Conservation (phyloP, 2,113 vertebrate genomes). For the Trematocara zebra region DNA sequence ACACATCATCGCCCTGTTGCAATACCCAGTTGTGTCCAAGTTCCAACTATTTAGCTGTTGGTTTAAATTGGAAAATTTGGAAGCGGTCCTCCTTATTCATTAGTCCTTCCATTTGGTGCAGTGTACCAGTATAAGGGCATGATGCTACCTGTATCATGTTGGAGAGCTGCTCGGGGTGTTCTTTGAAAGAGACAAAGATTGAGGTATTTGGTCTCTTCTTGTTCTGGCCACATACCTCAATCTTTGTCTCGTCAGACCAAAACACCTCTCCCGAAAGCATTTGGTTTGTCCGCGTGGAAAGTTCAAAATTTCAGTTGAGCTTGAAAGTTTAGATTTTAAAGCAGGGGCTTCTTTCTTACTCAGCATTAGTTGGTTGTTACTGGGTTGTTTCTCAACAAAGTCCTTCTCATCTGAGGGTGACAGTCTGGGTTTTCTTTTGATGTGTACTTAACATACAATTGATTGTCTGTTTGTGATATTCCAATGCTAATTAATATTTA, state of each 20-base stretch:
- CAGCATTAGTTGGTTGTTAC: rapidly evolving
- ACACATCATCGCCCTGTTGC: rapidly evolving
- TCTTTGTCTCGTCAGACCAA: not conserved
- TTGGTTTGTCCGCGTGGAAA: rapidly evolving
- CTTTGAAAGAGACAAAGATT: rapidly evolving
- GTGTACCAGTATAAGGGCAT: not conserved
- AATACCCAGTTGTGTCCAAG: not conserved
- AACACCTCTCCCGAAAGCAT: rapidly evolving
- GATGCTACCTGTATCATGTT: not conserved
- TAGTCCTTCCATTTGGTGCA: not conserved
- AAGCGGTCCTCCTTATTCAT: not conserved
- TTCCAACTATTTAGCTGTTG: not conserved
- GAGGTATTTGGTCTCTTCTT: not conserved
- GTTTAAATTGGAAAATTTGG: not conserved
- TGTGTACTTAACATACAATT: not conserved
- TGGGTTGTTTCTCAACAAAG: not conserved
- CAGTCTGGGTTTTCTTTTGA: not conserved
- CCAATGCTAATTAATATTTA: not conserved
- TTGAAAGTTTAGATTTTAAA: rapidly evolving
- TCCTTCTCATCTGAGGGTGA: not conserved
- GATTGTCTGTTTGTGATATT: not conserved
- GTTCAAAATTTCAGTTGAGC: not conserved
- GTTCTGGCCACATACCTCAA: not conserved
- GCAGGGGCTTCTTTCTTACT: not conserved
- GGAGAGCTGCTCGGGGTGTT: not conserved